Evolutionary conservation across 2,797 vertebrate species (phyloP).

Genomic region (Caiman crocodilus): DNA sequence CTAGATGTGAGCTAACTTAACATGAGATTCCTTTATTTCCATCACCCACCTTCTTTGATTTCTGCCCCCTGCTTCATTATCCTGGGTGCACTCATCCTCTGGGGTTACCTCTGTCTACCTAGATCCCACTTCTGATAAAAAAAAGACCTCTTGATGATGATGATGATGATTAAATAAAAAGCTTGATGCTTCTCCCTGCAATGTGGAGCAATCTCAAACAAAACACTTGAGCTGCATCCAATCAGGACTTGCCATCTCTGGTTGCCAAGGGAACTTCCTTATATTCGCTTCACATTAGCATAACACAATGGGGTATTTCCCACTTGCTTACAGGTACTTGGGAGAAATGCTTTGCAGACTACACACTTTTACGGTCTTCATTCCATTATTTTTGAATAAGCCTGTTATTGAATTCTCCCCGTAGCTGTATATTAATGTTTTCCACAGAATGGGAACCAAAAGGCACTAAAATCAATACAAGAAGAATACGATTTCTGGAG

Average conservation of each 20-base stretch:
- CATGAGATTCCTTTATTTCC: background rate
- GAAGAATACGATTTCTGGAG: background rate
- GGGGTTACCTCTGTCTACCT: background rate
- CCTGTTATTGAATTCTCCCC: background rate
- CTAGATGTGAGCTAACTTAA: background rate
- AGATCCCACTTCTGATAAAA: background rate
- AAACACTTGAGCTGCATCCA: background rate
- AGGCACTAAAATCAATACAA: background rate
- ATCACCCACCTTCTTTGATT: background rate
- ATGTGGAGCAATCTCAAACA: background rate
- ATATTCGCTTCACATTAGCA: background rate
- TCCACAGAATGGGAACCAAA: background rate
- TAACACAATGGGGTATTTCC: background rate
- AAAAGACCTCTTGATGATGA: background rate
- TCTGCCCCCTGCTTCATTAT: background rate
- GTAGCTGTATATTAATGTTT: background rate
- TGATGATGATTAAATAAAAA: background rate
- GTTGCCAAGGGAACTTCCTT: background rate
- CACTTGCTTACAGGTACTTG: background rate
- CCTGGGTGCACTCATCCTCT: rapidly evolving
- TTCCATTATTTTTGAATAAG: background rate
- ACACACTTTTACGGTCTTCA: rapidly evolving
- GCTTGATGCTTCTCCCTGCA: background rate
- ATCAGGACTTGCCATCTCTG: background rate
- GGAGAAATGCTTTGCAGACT: background rate